Conservation (phyloP, 2,888 invertebrate species). For the Cataglyphis rosenhaueri region DNA sequence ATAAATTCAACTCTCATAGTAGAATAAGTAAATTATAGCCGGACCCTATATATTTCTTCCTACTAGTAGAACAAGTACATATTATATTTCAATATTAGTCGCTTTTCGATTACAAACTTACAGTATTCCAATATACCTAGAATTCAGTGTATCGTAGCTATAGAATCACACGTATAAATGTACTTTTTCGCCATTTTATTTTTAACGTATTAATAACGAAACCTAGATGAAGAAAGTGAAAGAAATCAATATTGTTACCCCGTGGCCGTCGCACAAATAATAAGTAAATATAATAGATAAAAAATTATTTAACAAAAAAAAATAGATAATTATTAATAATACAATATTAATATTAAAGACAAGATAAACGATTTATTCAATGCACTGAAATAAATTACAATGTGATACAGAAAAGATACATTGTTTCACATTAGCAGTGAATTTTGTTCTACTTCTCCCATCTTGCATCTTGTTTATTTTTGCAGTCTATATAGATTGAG, state of each 20-base stretch:
- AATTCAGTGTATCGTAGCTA: not conserved
- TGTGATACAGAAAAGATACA: not conserved
- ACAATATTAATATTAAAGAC: not conserved
- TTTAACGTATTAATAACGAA: not conserved
- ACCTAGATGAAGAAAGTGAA: not conserved
- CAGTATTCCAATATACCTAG: not conserved
- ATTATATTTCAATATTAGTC: conserved; percentile 38
- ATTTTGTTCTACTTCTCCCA: not conserved
- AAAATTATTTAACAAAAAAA: conserved; percentile 6
- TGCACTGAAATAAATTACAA: not conserved
- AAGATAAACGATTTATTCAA: not conserved
- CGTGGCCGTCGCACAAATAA: not conserved
- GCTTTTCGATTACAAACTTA: conserved; percentile 24
- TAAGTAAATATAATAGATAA: not conserved
- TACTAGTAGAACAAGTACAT: conserved; percentile 31
- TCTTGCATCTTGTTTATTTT: not conserved
- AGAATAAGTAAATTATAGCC: conserved; percentile 50
- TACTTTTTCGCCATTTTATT: not conserved
- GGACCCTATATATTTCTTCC: conserved; percentile 35
- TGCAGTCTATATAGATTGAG: not conserved
- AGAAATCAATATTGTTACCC: not conserved
- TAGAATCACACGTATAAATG: not conserved
- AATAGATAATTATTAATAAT: not conserved
- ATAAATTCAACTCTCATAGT: conserved; percentile 37
- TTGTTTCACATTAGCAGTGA: not conserved